Base-by-base conservation (phyloP, 1,140 invertebrate species). In the Euura saliciscinereae region DNA sequence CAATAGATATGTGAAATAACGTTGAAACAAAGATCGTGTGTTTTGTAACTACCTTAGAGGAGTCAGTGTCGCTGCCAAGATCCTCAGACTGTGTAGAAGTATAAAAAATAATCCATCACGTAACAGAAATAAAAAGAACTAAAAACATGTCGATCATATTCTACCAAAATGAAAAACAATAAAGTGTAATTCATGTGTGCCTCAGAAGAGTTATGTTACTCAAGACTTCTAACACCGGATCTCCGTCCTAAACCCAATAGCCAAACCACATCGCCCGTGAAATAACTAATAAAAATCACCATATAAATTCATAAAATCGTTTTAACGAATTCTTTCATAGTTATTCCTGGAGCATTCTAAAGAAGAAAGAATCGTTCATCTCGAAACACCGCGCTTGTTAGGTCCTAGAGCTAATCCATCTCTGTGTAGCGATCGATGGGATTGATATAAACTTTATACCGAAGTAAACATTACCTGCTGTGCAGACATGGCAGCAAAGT, bases 401-500 rank as follows among this genome's bases (percentile, higher is more conserved):
- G 13, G n/a, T 59, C n/a, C 51, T 59, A 3, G 2, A 59, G n/a
- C 8, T n/a, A 59, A 59, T 10, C 51, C 51, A 59, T 59, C 51
- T 10, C 51, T n/a, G n/a, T n/a, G n/a, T n/a, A n/a, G n/a, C n/a
- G n/a, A n/a, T n/a, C n/a, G n/a, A n/a, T n/a, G n/a, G 51, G 10
- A 59, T 59, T 59, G 10, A 3, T 59, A 59, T 8, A 59, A 59
- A 8, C 51, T 59, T 59, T 59, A 6, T 59, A 4, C 5, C 3
- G 51, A 64, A 43, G 11, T 65, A 3, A 42, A 71, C n/a, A 68
- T 71, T 86, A 90, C 89, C 88, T 90, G 89, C 44, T 88, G 87
- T 2, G 87, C 80, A 70, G 87, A 79, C 84, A 89, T 87, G 43
- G 87, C 86, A 72, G 87, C 75, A 77, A 88, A 88, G 78, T 89